phyloP scores from a whole-genome alignment of 2,113 vertebrate species.

The Dendropsophus ebraccatus region DNA sequence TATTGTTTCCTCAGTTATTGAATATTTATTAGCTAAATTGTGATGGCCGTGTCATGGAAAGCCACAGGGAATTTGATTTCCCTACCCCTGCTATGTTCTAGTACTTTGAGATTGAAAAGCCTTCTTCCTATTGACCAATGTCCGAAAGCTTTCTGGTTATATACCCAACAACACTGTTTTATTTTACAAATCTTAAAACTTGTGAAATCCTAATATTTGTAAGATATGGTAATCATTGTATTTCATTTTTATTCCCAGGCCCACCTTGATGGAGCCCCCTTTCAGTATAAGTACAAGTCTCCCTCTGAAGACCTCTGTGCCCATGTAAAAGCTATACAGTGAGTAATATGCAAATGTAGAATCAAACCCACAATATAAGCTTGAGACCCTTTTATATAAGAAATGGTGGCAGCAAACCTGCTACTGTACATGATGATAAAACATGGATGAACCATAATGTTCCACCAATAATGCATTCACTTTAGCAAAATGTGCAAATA shows the following conservation, averaged over 20 bases:
- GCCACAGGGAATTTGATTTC: not conserved
- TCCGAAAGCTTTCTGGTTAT: not conserved
- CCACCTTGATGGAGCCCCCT: slow-evolving; percentile 28
- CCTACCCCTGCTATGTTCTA: too few species aligned
- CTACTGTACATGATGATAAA: too few species aligned
- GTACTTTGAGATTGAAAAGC: not conserved
- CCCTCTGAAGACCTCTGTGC: slow-evolving; percentile 29
- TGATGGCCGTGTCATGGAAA: not conserved
- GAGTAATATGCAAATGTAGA: not conserved
- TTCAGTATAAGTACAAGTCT: slow-evolving; percentile 52
- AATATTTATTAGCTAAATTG: too few species aligned
- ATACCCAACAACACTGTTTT: too few species aligned
- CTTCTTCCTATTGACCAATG: not conserved
- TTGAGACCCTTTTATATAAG: not conserved
- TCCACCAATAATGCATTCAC: not conserved
- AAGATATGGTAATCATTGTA: not conserved
- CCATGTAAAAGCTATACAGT: slow-evolving; percentile 33
- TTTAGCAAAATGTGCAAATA: not conserved
- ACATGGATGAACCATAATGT: not conserved
- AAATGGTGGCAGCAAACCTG: too few species aligned
- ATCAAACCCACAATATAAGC: not conserved
- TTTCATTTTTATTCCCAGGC: slow-evolving; percentile 16
- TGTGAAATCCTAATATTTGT: too few species aligned
- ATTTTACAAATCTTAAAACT: too few species aligned
- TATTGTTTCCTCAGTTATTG: not conserved